A percentile compares a stretch with the other conserved stretches of the same genome.
phyloP scores from a whole-genome alignment of 2,113 vertebrate genomes.

The Elachura formosa region DNA sequence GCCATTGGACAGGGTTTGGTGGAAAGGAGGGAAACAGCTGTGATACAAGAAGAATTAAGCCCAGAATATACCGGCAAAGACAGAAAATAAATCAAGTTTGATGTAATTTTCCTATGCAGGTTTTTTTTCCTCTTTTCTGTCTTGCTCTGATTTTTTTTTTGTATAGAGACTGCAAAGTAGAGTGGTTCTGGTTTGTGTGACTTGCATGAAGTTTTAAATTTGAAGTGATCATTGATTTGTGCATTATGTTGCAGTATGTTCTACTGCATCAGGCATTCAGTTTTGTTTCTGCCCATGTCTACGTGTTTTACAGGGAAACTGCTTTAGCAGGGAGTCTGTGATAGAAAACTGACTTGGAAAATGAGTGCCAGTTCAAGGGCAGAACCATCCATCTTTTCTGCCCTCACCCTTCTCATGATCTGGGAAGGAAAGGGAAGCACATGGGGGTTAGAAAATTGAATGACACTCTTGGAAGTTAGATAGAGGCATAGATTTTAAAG shows the following conservation, averaged over 20 bases:
- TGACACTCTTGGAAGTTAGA: neutral
- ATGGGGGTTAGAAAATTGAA: neutral
- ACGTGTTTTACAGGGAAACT: neutral
- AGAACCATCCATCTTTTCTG: neutral
- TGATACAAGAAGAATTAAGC: neutral
- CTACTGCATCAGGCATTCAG: neutral
- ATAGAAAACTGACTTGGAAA: constrained; percentile 15
- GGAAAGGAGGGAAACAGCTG: neutral
- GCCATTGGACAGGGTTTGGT: constrained; percentile 1
- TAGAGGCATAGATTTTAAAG: neutral
- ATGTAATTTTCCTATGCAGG: neutral
- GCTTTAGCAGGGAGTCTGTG: neutral
- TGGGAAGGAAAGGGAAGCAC: neutral
- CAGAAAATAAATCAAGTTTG: constrained; percentile 20
- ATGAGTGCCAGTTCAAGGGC: neutral
- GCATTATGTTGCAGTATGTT: neutral
- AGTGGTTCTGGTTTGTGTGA: constrained; percentile 5
- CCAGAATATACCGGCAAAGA: neutral
- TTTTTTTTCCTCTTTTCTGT: neutral
- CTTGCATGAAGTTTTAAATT: constrained; percentile 16
- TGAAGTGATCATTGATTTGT: constrained; percentile 29
- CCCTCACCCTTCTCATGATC: neutral
- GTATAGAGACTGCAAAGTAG: neutral
- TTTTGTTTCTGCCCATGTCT: constrained; percentile 17
- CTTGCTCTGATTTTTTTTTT: neutral